Base-by-base conservation (phyloP, 2,888 invertebrate species). In the Caenorhabditis japonica region DNA sequence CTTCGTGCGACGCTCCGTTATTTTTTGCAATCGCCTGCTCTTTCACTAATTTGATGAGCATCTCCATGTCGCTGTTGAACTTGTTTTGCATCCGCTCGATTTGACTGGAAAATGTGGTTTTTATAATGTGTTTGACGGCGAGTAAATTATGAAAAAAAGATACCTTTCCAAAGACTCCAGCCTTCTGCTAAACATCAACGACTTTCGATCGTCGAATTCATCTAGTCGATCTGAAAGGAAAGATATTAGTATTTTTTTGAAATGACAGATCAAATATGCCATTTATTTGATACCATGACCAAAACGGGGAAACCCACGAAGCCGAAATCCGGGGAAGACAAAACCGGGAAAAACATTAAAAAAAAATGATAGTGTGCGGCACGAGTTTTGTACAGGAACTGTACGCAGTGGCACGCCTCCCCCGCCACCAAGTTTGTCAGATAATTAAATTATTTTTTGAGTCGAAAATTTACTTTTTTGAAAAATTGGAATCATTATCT, bases 21-120 rank as follows among this genome's bases (percentile, higher is more conserved):
- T 72, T 72, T 12, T 49, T 41, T 2, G 30, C 21, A 39, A 61
- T 68, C 15, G 61, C 25, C 30, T 70, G 66, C 27, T 62, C 61
- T 33, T 66, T 73, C 8, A 93, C 89, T 77, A 92, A 88, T 55
- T 90, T 90, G 84, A 93, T 89, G 75, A 94, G 93, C 76, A 92
- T 90, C 79, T 92, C 91, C 80, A 94, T 92, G 87, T 94, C 93
- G 8, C 91, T 90, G 21, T 92, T 92, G 84, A 94, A 91, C 34
- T 92, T 92, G 74, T 91, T 91, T 88, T 94, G 93, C 83, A 94
- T 89, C 52, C 91, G 90, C 47, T 92, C 91, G 78, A 94, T 83
- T 85, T 90, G 89, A 77, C 90, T 90, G 84, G 55, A 78, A 76
- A 43, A 41, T 12, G 15, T 5, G 21, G 23, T 12, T 39, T 8